Base-by-base conservation (phyloP, 2,888 invertebrate genomes). In the Aspidiotus rigidus region DNA sequence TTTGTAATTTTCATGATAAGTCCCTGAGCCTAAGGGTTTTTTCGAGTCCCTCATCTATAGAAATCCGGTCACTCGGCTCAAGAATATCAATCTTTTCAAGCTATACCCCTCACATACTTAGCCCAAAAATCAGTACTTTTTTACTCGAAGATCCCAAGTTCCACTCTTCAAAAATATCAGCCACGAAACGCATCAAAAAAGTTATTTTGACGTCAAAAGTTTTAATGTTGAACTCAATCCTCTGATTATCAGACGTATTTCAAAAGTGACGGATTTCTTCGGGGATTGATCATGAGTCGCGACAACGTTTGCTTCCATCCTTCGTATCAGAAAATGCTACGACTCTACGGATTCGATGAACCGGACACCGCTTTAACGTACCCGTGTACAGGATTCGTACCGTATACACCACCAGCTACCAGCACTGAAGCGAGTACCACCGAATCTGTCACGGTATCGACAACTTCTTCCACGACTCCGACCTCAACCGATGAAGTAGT, bases 231-330 rank as follows among this genome's bases (percentile, higher is more conserved):
- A 15, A 10, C 15, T 17, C 13, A 56, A 40, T 55, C 15, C 9
- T 9, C 11, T 13, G 15, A 40, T 62, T 71, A 80, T 71, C 81
- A 88, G 91, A 90, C 88, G 63, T 91, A 91, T 77, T 88, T 91
- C 75, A 87, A 89, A 71, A 85, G 86, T 74, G 89, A 91, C 76
- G 90, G 90, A 54, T 90, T 90, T 72, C 80, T 91, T 2, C 89
- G 89, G 13, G 91, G 91, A 0, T 79, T 91, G 71, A 88, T 88
- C 9, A 80, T 92, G 55, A 91, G 87, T 77, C 86, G 86, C 72
- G 88, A 87, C 75, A 88, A 89, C 76, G 86, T 90, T 0, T 86
- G 85, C 7, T 83, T 92, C 61, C 85, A 85, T 53, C 81, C 84
- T n/a, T 85, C 85, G 72, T 91, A 89, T 76, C 86, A 87, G 77